These are phyloP conservation scores for Plecotus auritus DNA, from an alignment of 2,113 vertebrate species.

Conservation along the genomic window DNA sequence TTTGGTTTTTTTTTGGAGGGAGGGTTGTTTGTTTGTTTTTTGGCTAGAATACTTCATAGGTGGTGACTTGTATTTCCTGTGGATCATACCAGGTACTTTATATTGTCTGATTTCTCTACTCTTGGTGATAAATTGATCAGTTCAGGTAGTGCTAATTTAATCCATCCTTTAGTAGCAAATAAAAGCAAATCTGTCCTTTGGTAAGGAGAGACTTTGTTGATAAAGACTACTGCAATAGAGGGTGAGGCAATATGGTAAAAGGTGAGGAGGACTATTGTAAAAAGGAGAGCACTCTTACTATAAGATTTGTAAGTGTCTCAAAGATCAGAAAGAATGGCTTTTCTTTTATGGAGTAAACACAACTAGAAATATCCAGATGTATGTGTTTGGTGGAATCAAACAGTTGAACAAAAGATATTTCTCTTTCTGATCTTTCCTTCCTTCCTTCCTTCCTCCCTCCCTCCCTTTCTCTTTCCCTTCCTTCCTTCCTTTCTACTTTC, in stretches of 20 bases:
- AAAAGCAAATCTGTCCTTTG: neutral
- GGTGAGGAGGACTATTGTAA: no score
- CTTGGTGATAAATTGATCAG: neutral
- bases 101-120: neutral
- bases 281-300: neutral
- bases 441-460: fast-evolving
- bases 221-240: neutral
- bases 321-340: neutral
- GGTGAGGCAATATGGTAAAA: neutral
- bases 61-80: neutral
- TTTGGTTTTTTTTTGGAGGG: neutral
- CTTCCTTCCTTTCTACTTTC: no score
- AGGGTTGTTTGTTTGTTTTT: neutral
- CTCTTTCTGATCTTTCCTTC: neutral
- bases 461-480: no score
- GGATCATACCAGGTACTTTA: neutral
- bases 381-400: neutral
- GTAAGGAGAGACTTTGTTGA: neutral
- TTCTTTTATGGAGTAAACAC: neutral
- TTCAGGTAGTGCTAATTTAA: neutral
- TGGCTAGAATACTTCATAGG: neutral
- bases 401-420: neutral
- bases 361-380: neutral
- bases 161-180: neutral
- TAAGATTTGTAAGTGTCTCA: neutral